Evolutionary conservation across 2,113 vertebrate genomes (phyloP).

Genomic region (Promerops cafer): DNA sequence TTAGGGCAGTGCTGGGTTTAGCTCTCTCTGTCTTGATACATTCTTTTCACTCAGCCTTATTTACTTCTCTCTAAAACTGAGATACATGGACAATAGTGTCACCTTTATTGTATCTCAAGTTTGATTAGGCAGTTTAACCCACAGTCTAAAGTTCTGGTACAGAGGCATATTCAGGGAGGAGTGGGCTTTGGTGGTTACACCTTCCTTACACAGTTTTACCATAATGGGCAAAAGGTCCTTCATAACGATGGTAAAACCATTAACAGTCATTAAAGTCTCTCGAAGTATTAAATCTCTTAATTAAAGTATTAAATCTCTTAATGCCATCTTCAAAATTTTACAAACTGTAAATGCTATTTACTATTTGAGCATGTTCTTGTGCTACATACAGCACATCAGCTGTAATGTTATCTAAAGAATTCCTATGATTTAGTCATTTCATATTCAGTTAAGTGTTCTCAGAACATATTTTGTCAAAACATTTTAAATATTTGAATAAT

Average conservation of each 20-base stretch:
- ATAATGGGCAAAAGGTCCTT: not conserved
- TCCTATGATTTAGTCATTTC: not conserved
- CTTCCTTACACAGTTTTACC: not conserved
- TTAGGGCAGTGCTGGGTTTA: not conserved
- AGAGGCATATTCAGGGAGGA: not conserved
- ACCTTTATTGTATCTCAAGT: not conserved
- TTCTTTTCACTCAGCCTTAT: not conserved
- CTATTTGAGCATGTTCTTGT: not conserved
- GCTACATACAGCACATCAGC: not conserved
- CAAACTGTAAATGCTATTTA: not conserved
- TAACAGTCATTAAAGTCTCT: not conserved
- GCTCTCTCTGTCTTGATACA: not conserved
- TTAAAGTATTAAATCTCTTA: not conserved
- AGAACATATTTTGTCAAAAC: constrained; percentile 11
- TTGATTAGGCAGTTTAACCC: not conserved
- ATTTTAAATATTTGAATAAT: constrained; percentile 25
- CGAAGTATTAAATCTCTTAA: not conserved
- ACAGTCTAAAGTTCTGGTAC: not conserved
- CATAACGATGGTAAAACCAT: not conserved
- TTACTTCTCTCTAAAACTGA: not conserved
- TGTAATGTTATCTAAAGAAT: not conserved
- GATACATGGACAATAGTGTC: not conserved
- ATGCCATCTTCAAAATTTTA: not conserved
- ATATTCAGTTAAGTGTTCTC: not conserved
- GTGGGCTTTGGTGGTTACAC: not conserved